Percentiles rank a stretch among this genome's conserved stretches.
Conservation (phyloP, 2,797 vertebrate genomes). For the Numenius phaeopus region DNA sequence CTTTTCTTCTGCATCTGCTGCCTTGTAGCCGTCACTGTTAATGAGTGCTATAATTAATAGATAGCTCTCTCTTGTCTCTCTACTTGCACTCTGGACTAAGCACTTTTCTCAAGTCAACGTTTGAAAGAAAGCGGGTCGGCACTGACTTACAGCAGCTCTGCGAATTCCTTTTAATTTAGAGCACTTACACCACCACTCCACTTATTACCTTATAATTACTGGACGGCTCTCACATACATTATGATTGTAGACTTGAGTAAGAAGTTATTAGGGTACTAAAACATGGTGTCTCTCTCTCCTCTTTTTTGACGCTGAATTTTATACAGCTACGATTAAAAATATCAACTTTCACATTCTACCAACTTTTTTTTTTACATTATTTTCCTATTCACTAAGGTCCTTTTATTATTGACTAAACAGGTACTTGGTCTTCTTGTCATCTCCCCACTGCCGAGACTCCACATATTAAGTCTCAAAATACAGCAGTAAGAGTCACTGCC, state of each 20-base stretch:
- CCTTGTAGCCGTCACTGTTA: constrained; percentile 87
- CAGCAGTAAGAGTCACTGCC: background rate
- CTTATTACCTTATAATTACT: constrained; percentile 85
- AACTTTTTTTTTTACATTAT: background rate
- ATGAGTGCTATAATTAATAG: constrained; percentile 95
- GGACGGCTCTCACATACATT: constrained; percentile 79
- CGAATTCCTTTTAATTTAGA: constrained; percentile 86
- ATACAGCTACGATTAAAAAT: constrained; percentile 66
- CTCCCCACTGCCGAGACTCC: background rate
- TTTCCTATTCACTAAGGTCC: background rate
- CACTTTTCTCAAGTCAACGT: constrained; percentile 82
- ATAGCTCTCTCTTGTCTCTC: constrained; percentile 89
- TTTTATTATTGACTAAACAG: constrained; percentile 18
- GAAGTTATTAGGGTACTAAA: constrained; percentile 84
- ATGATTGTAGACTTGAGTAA: constrained; percentile 75
- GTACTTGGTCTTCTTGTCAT: background rate
- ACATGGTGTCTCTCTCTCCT: constrained; percentile 63
- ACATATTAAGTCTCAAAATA: background rate
- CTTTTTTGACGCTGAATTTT: constrained; percentile 64
- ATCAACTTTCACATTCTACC: constrained; percentile 45
- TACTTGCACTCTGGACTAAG: constrained; percentile 81
- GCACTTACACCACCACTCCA: constrained; percentile 80
- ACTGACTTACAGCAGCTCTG: constrained; percentile 82
- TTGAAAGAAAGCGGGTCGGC: constrained; percentile 80
- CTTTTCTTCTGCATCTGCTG: constrained; percentile 75